A percentile compares a stretch with the other conserved stretches of the same genome.
phyloP scores from a whole-genome alignment of 2,888 invertebrate genomes.

The Conomelus anceps region DNA sequence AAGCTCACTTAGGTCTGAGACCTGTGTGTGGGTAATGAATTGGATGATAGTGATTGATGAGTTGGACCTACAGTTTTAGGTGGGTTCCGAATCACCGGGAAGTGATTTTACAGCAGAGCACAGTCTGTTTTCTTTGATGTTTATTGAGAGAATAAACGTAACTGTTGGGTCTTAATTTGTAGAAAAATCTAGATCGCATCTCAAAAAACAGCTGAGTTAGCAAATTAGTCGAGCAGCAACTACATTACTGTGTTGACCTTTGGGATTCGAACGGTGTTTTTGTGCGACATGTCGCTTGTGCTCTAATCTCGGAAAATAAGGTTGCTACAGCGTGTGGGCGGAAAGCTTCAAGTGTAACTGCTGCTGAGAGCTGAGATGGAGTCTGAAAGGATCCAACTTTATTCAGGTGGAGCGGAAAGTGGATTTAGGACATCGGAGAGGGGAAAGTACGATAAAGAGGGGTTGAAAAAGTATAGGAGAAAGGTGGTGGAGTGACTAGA shows the following conservation, averaged over 20 bases:
- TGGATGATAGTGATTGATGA: no score
- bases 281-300: neutral
- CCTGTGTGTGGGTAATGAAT: no score
- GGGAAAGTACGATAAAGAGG: no score
- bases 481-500: neutral
- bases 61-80: no score
- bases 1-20: no score
- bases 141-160: no score
- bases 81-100: no score
- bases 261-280: neutral
- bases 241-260: neutral
- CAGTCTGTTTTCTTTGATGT: no score
- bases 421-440: neutral
- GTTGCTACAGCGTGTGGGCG: neutral
- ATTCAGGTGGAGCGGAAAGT: neutral
- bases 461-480: no score
- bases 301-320: neutral
- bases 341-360: neutral
- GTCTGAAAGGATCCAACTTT: neutral
- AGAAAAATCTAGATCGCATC: neutral
- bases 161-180: neutral
- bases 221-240: neutral
- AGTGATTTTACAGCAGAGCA: no score
- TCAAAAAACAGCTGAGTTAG: neutral
- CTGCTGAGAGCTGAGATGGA: neutral